Evolutionary conservation across 2,113 vertebrate species (phyloP).

Genomic region (Charadrius vociferus): DNA sequence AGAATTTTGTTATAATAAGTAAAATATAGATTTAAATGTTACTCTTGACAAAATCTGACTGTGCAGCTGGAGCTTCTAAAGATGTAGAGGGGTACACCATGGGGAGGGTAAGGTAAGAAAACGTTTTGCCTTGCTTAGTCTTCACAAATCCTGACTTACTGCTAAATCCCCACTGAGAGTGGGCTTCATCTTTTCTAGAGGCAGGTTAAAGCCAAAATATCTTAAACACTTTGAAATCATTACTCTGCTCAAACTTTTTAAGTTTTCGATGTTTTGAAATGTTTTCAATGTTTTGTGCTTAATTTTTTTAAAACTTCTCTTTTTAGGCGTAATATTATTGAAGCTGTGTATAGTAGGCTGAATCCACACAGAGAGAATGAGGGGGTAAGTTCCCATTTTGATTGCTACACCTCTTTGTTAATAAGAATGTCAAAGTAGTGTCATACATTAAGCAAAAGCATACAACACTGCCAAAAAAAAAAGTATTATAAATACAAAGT

Average conservation of each 20-base stretch:
- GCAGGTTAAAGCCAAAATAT: background rate
- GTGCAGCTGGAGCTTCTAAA: background rate
- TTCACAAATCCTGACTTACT: background rate
- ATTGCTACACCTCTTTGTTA: slow-evolving; percentile 18
- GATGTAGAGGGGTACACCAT: background rate
- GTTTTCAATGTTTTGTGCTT: no score
- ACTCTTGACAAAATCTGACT: background rate
- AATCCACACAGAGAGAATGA: slow-evolving; percentile 96
- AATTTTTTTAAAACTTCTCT: background rate
- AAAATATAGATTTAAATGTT: background rate
- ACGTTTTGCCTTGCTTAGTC: background rate
- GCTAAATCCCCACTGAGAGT: background rate
- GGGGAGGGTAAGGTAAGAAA: background rate
- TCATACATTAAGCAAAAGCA: background rate
- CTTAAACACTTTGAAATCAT: background rate
- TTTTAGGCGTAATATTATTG: slow-evolving; percentile 94
- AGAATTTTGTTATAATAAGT: background rate
- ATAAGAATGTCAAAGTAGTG: background rate
- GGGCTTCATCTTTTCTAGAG: background rate
- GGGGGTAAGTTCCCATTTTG: slow-evolving; percentile 87
- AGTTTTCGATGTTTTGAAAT: background rate
- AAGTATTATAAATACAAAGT: background rate
- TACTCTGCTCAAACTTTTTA: background rate
- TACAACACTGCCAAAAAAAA: background rate
- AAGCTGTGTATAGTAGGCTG: slow-evolving; percentile 96